Evolutionary conservation across 2,888 invertebrate genomes (phyloP), one percentile per base, ranked within the genome.

Genomic region (Drosophila nr. perissopoda): DNA sequence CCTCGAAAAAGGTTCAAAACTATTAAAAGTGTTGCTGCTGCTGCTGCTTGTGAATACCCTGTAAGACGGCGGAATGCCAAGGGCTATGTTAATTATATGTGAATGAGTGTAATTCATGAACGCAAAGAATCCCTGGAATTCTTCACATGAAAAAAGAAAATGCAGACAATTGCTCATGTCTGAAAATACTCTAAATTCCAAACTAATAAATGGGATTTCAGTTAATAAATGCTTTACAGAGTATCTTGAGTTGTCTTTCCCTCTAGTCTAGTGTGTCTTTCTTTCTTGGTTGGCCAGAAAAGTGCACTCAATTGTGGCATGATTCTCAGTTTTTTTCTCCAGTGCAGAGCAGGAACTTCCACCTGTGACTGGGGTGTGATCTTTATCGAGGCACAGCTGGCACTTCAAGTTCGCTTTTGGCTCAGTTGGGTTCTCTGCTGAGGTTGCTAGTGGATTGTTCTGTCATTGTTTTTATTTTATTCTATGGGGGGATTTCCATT

Each of bases 291-390:
- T 48, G 29, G 31, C 4, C 29, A 27, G 18, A 52, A 68, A 74
- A 89, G 74, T 87, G 89, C 89, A 87, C 81, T 89, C 86, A 78
- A 74, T 86, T 85, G 86, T 85, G 58, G 85, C 80, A 85, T 82
- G 88, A 85, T 81, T 82, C 78, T 81, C 27, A 48, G 52, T 72
- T 77, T 79, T 74, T 27, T 52, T 36, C 34, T 65, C 31, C 31
- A 48, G 10, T 60, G 75, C 18, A 61, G 70, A 25, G 75, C 21
- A 61, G 70, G 59, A 57, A 72, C 72, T 59, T 73, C 72, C 81
- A 74, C 73, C 76, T 76, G 73, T 76, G 82, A 70, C 61, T 78
- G 66, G 82, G 85, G 80, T 83, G 87, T 88, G 86, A 89, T 86
- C 86, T 79, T 85, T 89, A 88, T 88, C 86, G 74, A 49, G 74